These are phyloP conservation scores for Calonectris borealis DNA, from an alignment of 2,113 vertebrate genomes.

Conservation along the genomic window DNA sequence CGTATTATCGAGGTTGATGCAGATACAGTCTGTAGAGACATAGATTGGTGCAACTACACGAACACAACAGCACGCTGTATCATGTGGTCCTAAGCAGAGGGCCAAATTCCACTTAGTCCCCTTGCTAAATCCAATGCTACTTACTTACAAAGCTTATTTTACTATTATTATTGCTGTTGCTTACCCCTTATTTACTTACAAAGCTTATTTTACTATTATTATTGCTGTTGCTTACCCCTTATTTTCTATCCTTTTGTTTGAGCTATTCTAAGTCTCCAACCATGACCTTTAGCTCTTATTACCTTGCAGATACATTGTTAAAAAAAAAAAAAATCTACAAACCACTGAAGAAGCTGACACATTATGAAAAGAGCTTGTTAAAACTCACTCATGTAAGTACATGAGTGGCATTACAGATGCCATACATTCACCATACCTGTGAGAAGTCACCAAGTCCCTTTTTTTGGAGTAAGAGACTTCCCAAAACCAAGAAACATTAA, in stretches of 20 bases:
- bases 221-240: neutral
- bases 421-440: neutral
- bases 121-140: neutral
- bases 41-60: neutral
- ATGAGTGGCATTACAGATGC: neutral
- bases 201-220: neutral
- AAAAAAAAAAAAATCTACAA: neutral
- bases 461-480: neutral
- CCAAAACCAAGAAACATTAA: neutral
- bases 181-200: neutral
- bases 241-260: neutral
- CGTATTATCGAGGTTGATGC: neutral
- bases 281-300: neutral
- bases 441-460: neutral
- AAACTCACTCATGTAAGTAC: neutral
- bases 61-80: neutral
- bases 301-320: neutral
- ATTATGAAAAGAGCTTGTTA: neutral
- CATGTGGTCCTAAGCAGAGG: neutral
- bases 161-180: neutral
- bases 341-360: neutral
- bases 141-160: neutral
- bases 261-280: neutral
- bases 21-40: neutral
- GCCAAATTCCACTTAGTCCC: neutral